Evolutionary conservation across 2,113 vertebrate species (phyloP), one percentile per base, ranked within the genome.

Genomic region (Calidris pygmaea): DNA sequence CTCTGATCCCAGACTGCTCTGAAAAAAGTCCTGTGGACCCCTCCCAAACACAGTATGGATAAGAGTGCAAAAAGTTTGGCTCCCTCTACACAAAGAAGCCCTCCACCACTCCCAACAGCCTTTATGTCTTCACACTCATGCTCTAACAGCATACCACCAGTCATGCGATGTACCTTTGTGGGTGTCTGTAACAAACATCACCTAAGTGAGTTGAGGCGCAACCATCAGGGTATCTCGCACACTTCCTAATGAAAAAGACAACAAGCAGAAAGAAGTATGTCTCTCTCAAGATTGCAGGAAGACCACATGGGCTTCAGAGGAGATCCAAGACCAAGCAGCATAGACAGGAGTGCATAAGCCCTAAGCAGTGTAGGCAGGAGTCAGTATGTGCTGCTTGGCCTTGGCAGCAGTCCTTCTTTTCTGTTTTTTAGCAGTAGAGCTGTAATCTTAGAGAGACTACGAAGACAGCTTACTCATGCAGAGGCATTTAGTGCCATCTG

Each of bases 131-230:
- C 66, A 59, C 9, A 47, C 12, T 53, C 21, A 19, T 30, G 13
- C 13, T 84, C 27, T 67, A 60, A 59, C 11, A 67, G 4, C 77
- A 30, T 23, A 52, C 3, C 3, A 32, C 10, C 26, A 67, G 29
- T 12, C 17, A 34, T 24, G 13, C 0, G 0, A 62, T 39, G 20
- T 35, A 23, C 5, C 10, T 74, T 77, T 29, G 24, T 32, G 30
- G 48, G 7, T 13, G 41, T 85, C 72, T 39, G 74, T 52, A 79
- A 72, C 85, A 87, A 27, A 27, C 12, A 35, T 7, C 22, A 39
- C 20, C 55, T 23, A 50, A 32, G 10, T 71, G 41, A 81, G 7
- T 41, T 12, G 41, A 66, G 23, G 21, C 1, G 3, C 41, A 89
- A 32, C 19, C 59, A 23, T 20, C 13, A 13, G 26, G 14, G 23